These are phyloP conservation scores for Neotragus moschatus DNA, from an alignment of 2,113 vertebrate species.

Conservation along the genomic window DNA sequence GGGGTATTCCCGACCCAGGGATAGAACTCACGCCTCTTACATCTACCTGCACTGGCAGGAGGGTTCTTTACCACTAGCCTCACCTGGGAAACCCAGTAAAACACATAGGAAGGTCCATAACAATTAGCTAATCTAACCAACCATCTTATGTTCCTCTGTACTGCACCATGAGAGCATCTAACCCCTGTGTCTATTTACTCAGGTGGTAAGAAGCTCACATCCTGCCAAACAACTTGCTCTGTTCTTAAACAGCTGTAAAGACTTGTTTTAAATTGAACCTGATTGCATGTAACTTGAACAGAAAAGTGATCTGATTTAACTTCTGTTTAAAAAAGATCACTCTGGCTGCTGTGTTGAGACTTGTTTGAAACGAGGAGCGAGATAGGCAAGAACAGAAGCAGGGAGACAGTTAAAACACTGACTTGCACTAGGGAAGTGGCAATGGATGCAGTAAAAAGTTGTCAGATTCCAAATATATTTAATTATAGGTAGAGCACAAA, in stretches of 20 bases:
- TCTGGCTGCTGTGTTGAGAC: background rate
- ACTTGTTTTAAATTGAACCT: background rate
- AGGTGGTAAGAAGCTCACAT: background rate
- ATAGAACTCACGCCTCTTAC: background rate
- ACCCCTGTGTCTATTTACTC: background rate
- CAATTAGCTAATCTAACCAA: background rate
- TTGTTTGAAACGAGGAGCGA: background rate
- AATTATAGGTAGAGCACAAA: background rate
- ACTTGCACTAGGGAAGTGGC: background rate
- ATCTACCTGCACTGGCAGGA: background rate
- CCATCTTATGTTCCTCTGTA: background rate
- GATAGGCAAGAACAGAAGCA: background rate
- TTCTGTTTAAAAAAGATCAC: background rate
- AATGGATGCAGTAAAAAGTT: background rate
- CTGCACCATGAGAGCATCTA: background rate
- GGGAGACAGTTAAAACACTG: background rate
- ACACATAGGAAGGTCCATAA: background rate
- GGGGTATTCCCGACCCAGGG: background rate
- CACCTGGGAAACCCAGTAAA: background rate
- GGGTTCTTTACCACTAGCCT: background rate
- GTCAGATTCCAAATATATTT: background rate
- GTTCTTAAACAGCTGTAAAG: background rate
- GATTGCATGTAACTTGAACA: background rate
- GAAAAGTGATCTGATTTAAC: background rate
- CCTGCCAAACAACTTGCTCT: background rate